These are phyloP conservation scores for Peromyscus nudipes DNA, from an alignment of 2,797 vertebrate species.

Conservation along the genomic window DNA sequence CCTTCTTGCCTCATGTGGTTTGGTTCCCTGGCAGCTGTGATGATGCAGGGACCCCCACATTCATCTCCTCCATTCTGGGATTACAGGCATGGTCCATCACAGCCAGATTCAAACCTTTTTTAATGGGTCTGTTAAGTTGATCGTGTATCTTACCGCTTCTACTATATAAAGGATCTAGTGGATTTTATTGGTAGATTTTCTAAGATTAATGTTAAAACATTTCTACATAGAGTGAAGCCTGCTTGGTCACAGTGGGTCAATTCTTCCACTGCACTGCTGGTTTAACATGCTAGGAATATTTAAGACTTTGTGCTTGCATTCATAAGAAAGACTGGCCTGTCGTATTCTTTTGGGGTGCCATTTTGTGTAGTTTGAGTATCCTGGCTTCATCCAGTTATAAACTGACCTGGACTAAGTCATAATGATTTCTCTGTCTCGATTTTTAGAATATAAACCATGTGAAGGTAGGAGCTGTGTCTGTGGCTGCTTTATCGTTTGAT, in stretches of 20 bases:
- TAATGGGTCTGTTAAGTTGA: slow-evolving; percentile 25
- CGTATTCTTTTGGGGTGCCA: neutral
- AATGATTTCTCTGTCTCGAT: neutral
- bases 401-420: neutral
- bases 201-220: slow-evolving; percentile 43
- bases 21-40: neutral
- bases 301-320: slow-evolving; percentile 1
- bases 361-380: neutral
- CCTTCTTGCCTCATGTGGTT: neutral
- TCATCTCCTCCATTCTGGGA: neutral
- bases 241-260: neutral
- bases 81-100: neutral
- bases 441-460: neutral
- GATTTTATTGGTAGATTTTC: slow-evolving; percentile 23
- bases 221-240: slow-evolving; percentile 7
- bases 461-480: neutral
- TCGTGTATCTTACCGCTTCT: neutral
- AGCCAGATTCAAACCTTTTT: neutral
- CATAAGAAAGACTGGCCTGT: neutral
- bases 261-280: neutral
- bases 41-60: neutral
- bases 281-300: slow-evolving; percentile 12
- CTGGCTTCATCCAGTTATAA: neutral
- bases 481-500: neutral
- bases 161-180: neutral